Base-by-base conservation (phyloP, 1,140 invertebrate species). In the Coptotermes formosanus region DNA sequence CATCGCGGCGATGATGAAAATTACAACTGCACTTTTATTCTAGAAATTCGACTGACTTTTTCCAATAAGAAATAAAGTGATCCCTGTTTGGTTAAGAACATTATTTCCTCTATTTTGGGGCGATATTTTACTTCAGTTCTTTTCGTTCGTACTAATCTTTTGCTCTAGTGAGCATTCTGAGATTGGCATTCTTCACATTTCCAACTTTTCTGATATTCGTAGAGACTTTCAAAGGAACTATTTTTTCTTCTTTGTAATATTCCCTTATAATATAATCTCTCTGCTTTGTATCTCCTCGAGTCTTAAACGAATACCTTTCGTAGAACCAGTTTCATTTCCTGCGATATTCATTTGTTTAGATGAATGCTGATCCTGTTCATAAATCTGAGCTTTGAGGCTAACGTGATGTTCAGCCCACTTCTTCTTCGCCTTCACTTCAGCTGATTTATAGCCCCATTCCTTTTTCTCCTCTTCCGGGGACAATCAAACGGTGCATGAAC, bases 151-250 rank as follows among this genome's bases (percentile, higher is more conserved):
- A 2, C 64, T 2, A 75, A 14, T 75, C 0, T 75, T n/a, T n/a
- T 25, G 7, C 25, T 75, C 64, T 8, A 75, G 64, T 75, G 25
- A 75, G n/a, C 64, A 75, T 25, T 11, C 25, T n/a, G 25, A 75
- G 64, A 75, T 75, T 75, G 64, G 64, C 7, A 75, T 75, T 75
- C 64, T 75, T 75, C n/a, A 30, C n/a, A 75, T 75, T 30, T 75
- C 7, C 0, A 25, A 75, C 25, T 75, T 30, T 75, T 30, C 64
- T 75, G 64, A 30, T 75, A 30, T 75, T 75, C 64, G 25, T 30
- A 30, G 14, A 30, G 64, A 75, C n/a, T 16, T 30, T 75, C 64
- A 75, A 75, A 75, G 64, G 64, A 75, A 75, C 25, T 75, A 30
- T 30, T 75, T 25, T 30, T 75, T 16, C 14, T 8, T 75, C n/a